Evolutionary conservation across 2,888 invertebrate species (phyloP).

Genomic region (Tineola bisselliella): DNA sequence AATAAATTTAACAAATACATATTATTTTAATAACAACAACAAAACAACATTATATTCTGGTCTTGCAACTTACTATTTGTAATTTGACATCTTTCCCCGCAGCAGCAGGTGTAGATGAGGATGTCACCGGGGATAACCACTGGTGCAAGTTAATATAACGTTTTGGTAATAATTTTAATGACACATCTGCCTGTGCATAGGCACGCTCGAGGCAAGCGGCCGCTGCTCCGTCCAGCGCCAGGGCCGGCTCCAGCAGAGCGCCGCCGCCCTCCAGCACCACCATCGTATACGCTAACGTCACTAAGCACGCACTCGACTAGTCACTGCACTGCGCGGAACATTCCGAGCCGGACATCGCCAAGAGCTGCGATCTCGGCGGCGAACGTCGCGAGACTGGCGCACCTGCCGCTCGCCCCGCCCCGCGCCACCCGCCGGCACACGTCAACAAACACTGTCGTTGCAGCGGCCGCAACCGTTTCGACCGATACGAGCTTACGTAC

Average conservation of each 20-base stretch:
- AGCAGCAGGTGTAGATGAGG: constrained; percentile 53
- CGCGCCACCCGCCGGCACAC: constrained; percentile 34
- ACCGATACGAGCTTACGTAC: constrained; percentile 1
- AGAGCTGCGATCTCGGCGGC: constrained; percentile 19
- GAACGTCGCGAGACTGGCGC: constrained; percentile 32
- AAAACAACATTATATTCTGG: background rate
- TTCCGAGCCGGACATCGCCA: constrained; percentile 19
- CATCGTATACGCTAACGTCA: constrained; percentile 32
- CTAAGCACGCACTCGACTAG: constrained; percentile 30
- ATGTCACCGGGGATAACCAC: constrained; percentile 84
- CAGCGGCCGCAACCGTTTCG: constrained; percentile 38
- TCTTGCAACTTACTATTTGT: constrained; percentile 71
- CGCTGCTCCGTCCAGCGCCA: constrained; percentile 77
- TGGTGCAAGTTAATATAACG: constrained; percentile 91
- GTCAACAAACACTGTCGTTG: constrained; percentile 60
- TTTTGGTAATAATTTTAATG: constrained; percentile 90
- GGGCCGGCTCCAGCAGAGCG: constrained; percentile 66
- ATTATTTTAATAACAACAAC: too few species aligned
- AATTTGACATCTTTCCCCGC: constrained; percentile 81
- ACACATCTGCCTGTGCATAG: constrained; percentile 83
- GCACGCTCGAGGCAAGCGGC: constrained; percentile 78
- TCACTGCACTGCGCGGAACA: constrained; percentile 35
- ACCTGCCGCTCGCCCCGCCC: constrained; percentile 38
- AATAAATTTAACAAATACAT: too few species aligned
- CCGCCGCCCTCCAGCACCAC: constrained; percentile 64